Conservation (phyloP, 2,797 vertebrate species). For the Hephaestus fuliginosus region DNA sequence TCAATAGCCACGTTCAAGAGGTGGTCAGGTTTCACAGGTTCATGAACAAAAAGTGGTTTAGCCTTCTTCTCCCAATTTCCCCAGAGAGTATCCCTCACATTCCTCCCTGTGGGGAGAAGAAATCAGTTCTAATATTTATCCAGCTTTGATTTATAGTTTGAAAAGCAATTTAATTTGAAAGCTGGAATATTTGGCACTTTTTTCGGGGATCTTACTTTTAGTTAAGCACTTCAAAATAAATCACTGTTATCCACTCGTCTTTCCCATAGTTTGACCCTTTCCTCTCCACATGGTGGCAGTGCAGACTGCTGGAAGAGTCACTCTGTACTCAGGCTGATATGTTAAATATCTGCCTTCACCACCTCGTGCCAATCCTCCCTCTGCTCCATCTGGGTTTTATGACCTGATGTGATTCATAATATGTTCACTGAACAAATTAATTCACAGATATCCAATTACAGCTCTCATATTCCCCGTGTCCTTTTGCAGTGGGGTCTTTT, state of each 20-base stretch:
- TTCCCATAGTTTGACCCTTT: fast-evolving
- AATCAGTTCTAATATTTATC: neutral
- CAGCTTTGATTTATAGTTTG: slow-evolving; percentile 27
- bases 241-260: slow-evolving; percentile 4
- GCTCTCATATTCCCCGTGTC: slow-evolving; percentile 51
- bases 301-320: slow-evolving; percentile 33
- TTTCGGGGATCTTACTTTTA: neutral
- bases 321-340: neutral
- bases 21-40: slow-evolving; percentile 40
- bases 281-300: slow-evolving; percentile 68
- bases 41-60: slow-evolving; percentile 18
- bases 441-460: slow-evolving; percentile 64
- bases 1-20: slow-evolving; percentile 16
- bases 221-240: slow-evolving; percentile 10
- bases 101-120: neutral
- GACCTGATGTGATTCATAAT: slow-evolving; percentile 68
- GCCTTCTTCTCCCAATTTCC: slow-evolving; percentile 8
- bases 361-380: slow-evolving; percentile 50
- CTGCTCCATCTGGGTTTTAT: slow-evolving; percentile 67
- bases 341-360: slow-evolving; percentile 24
- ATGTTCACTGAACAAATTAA: slow-evolving; percentile 71
- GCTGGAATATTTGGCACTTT: neutral
- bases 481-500: slow-evolving; percentile 34
- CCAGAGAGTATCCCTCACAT: neutral
- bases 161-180: slow-evolving; percentile 21